Evolutionary conservation across 2,113 vertebrate species (phyloP), one percentile per base, ranked within the genome.

Genomic region (Panthera tigris): DNA sequence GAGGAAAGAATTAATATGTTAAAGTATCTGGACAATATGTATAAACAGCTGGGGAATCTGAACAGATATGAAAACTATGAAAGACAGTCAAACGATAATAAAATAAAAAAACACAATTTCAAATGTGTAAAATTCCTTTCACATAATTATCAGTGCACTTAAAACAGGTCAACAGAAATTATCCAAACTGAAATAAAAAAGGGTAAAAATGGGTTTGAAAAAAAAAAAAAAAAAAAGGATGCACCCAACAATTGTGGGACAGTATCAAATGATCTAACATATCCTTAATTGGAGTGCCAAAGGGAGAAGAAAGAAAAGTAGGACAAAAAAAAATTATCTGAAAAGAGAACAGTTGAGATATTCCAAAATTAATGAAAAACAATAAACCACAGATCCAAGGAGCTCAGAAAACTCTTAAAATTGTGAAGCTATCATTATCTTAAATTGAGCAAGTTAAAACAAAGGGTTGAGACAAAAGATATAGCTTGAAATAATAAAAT

Each of bases 121-220:
- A 68, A 89, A 80, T 5, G 89, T 41, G 1, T 12, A 84, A 33
- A 79, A 92, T 57, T 85, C 50, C 71, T 89, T 74, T 63, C 29
- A 66, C 4, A 66, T 63, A 36, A 89, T 66, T 89, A 68, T 36
- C 61, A 61, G 31, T 82, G 55, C 84, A 85, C 29, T 91, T 65
- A 69, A 82, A 6, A 66, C 11, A 87, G 39, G 11, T 89, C 66
- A 79, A 57, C 1, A 63, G 45, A 69, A 91, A 66, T 41, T 68
- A 92, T 63, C 19, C 55, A 89, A 88, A 52, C 33, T 45, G 16
- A 94, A 95, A 83, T 6, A 89, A 41, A 97, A 97, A 71, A 81
- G 23, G 18, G 14, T 23, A 76, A 69, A 45, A 85, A 89, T 29
- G 0, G 5, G 52, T 82, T 48, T 3, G 3, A 50, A 88, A 71